A percentile compares a stretch with the other conserved stretches of the same genome.
phyloP scores from a whole-genome alignment of 2,797 vertebrate genomes.

The Alauda arvensis region DNA sequence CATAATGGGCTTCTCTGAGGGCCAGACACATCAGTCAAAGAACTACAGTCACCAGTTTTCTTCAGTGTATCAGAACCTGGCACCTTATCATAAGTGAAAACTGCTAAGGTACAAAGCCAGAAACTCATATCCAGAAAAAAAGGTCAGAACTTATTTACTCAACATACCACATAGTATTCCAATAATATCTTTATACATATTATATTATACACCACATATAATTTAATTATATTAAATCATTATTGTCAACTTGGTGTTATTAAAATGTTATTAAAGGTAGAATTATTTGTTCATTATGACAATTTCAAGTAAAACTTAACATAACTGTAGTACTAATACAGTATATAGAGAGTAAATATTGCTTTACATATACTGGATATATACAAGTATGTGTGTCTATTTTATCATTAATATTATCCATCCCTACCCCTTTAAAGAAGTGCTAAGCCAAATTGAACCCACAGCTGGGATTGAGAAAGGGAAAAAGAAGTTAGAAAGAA shows the following conservation, averaged over 20 bases:
- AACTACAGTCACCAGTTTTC: background rate
- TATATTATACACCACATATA: background rate
- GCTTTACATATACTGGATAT: background rate
- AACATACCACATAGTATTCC: background rate
- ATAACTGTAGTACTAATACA: background rate
- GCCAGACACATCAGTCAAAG: background rate
- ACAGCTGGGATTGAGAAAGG: background rate
- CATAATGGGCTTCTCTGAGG: background rate
- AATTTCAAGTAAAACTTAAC: background rate
- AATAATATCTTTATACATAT: background rate
- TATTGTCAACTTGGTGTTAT: background rate
- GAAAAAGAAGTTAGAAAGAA: background rate
- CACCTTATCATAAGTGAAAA: background rate
- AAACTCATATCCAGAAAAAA: background rate
- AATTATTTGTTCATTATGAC: background rate
- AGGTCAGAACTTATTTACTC: background rate
- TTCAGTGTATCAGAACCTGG: background rate
- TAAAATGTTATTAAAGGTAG: background rate
- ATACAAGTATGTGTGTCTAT: rapidly evolving
- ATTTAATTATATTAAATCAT: background rate
- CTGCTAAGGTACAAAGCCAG: background rate
- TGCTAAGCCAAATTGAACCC: background rate
- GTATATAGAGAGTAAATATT: background rate
- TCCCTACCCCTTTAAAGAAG: background rate
- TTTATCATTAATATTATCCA: background rate